A percentile compares a stretch with the other conserved stretches of the same genome.
These are phyloP conservation scores for Talpa occidentalis DNA, from an alignment of 2,113 vertebrate species.

Conservation along the genomic window DNA sequence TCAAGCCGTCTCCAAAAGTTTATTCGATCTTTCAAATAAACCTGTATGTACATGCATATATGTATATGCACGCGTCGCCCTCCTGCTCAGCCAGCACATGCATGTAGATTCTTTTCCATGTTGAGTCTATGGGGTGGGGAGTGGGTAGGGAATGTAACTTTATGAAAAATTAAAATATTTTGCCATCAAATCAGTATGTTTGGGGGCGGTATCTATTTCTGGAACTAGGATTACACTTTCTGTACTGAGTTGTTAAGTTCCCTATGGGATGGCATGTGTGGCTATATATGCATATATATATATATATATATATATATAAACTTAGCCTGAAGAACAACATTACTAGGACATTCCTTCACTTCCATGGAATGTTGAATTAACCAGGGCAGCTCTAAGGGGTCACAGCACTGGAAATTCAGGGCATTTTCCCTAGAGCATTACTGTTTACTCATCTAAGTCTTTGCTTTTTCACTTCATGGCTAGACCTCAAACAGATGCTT, in stretches of 20 bases:
- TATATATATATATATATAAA: not conserved
- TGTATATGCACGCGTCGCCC: not conserved
- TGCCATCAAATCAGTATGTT: not conserved
- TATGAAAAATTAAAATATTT: slow-evolving; percentile 48
- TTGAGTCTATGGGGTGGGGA: not conserved
- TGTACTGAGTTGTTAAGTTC: not conserved
- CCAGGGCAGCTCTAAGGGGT: not conserved
- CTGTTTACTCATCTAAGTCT: not conserved
- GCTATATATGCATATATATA: no score
- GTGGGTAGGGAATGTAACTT: not conserved
- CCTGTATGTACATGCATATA: not conserved
- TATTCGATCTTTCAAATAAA: slow-evolving; percentile 66
- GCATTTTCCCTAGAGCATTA: not conserved
- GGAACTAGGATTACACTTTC: not conserved
- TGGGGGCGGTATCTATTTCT: not conserved
- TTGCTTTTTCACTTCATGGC: not conserved
- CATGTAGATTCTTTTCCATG: not conserved
- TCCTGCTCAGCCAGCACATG: not conserved
- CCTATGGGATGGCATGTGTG: not conserved
- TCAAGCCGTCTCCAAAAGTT: slow-evolving; percentile 54
- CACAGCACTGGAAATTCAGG: not conserved
- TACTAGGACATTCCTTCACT: not conserved
- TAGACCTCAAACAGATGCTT: not conserved
- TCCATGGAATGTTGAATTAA: not conserved
- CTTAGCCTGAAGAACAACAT: not conserved